Evolutionary conservation across 2,888 invertebrate species (phyloP).

Genomic region (Hypomecis atomaria): DNA sequence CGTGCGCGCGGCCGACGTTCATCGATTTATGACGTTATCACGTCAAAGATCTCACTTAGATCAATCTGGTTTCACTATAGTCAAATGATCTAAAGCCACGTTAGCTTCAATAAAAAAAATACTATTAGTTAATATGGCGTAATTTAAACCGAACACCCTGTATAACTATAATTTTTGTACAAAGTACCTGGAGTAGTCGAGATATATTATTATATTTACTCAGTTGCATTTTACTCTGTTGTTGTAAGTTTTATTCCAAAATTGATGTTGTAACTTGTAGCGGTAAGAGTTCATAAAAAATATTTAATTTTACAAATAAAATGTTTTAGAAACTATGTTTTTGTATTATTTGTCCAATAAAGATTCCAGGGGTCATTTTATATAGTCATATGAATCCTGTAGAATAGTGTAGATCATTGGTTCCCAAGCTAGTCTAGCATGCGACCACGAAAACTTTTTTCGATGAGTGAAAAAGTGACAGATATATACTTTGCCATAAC

Average conservation of each 20-base stretch:
- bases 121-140: no score
- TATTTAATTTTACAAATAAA: slow-evolving; percentile 62
- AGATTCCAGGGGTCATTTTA: neutral
- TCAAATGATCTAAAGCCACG: no score
- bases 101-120: no score
- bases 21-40: no score
- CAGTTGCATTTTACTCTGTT: slow-evolving; percentile 56
- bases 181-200: slow-evolving; percentile 37
- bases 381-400: neutral
- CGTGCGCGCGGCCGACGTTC: no score
- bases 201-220: slow-evolving; percentile 41
- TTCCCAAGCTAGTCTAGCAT: no score
- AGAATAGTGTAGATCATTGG: no score
- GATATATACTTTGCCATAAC: no score
- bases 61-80: no score
- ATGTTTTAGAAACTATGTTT: slow-evolving; percentile 42
- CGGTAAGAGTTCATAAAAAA: slow-evolving; percentile 44
- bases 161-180: slow-evolving; percentile 12
- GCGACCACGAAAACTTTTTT: no score
- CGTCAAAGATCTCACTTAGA: no score
- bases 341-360: slow-evolving; percentile 4
- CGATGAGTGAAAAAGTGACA: no score
- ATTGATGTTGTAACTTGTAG: slow-evolving; percentile 53
- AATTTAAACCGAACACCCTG: neutral
- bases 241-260: slow-evolving; percentile 63